A percentile compares a stretch with the other conserved stretches of the same genome.
Evolutionary conservation across 2,113 vertebrate species (phyloP).

Genomic region (Sinocyclocheilus maitianheensis): DNA sequence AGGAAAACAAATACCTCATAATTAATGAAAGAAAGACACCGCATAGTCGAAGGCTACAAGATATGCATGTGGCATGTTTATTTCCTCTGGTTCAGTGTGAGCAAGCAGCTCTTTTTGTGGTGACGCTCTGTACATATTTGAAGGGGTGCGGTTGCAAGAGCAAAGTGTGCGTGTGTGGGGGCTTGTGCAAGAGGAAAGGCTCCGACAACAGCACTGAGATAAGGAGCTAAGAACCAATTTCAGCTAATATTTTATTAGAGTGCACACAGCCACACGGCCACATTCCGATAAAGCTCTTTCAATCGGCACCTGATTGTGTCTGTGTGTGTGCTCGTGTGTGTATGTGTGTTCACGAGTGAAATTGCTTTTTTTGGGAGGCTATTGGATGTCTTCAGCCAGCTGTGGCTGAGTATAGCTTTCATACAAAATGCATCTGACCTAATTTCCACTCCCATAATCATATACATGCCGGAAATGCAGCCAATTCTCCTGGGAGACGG

Average conservation of each 20-base stretch:
- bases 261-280: constrained; percentile 3
- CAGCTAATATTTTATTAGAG: constrained; percentile 49
- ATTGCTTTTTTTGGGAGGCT: constrained; percentile 29
- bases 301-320: constrained; percentile 4
- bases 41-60: neutral
- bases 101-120: constrained; percentile 7
- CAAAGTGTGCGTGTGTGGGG: constrained; percentile 9
- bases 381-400: constrained; percentile 47
- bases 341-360: constrained; percentile 19
- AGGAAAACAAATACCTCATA: constrained; percentile 23
- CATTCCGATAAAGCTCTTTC: constrained; percentile 30
- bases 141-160: constrained; percentile 18
- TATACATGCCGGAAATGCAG: constrained; percentile 53
- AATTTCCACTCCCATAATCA: constrained; percentile 53
- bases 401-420: constrained; percentile 57
- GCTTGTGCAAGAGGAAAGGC: constrained; percentile 29
- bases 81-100: constrained; percentile 7
- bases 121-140: neutral
- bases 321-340: constrained; percentile 1
- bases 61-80: neutral
- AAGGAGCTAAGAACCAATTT: constrained; percentile 52
- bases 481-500: constrained; percentile 39
- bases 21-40: constrained; percentile 2
- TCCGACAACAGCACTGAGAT: constrained; percentile 45
- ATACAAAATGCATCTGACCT: constrained; percentile 58